Base-by-base conservation (phyloP, 2,113 vertebrate species). In the Calyptomena viridis region DNA sequence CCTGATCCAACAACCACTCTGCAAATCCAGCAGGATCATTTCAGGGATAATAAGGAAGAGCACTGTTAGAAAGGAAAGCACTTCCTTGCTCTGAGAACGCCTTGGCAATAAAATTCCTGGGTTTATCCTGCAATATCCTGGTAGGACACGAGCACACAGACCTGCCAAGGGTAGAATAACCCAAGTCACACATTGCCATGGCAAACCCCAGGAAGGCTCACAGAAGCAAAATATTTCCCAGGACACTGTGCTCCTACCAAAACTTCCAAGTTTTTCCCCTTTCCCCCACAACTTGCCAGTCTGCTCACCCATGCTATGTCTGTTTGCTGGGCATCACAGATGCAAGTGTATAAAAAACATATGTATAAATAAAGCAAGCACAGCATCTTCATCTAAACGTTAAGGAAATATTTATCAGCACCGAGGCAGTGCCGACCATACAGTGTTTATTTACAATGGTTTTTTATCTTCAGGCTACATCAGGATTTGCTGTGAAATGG, bases 401-500 rank as follows among this genome's bases (percentile, higher is more conserved):
- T 83, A 94, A 82, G 55, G 46, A 93, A 95, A 95, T 93, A 91
- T 85, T 95, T 93, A 73, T 93, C 58, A 79, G 87, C 69, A 94
- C 66, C 89, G 93, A 95, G 49, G 66, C 23, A 5, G 31, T 58
- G 66, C 87, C 74, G 62, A 35, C 69, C 73, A 1, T 20, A 49
- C 28, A 37, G 31, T 44, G 53, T 85, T 93, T 94, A 84, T 85
- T 93, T 94, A 84, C 71, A 85, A 63, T 87, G 66, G 9, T 80
- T 93, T 90, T 91, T 90, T 91, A 88, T 95, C 83, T 81, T 87
- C 82, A 89, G 77, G 77, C 91, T 94, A 87, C 59, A 53, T 89
- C 69, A 94, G 68, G 84, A 97, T 92, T 96, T 93, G 82, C 92
- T 95, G 87, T 56, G 75, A 96, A 94, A 90, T 37, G 64, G 35